phyloP scores from a whole-genome alignment of 2,797 vertebrate genomes.

The Gallirallus australis region DNA sequence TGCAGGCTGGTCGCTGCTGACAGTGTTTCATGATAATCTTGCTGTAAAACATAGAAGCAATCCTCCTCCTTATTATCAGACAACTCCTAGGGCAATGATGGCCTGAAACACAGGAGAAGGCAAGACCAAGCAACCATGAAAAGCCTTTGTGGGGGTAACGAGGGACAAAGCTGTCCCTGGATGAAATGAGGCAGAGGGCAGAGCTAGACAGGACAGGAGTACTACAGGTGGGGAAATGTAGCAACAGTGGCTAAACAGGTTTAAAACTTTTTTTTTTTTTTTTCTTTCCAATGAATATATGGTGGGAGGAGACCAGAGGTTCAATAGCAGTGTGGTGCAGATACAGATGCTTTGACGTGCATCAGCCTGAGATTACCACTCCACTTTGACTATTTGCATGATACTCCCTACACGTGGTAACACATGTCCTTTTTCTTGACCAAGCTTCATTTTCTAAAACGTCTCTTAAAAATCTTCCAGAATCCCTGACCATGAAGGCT shows the following conservation, averaged over 20 bases:
- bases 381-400: neutral
- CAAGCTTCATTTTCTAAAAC: neutral
- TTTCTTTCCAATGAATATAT: neutral
- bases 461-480: neutral
- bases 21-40: neutral
- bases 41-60: neutral
- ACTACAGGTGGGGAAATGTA: neutral
- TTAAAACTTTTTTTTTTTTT: accelerated
- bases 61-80: neutral
- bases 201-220: neutral
- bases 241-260: neutral
- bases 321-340: neutral
- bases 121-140: neutral
- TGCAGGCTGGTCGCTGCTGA: neutral
- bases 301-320: neutral
- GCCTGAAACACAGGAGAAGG: neutral
- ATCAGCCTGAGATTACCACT: neutral
- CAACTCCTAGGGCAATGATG: neutral
- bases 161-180: neutral
- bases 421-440: neutral
- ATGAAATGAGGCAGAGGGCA: neutral
- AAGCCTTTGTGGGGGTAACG: neutral
- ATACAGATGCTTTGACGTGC: neutral
- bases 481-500: neutral
- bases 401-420: accelerated